Evolutionary conservation across 2,797 vertebrate species (phyloP).

Genomic region (Chromis chromis): DNA sequence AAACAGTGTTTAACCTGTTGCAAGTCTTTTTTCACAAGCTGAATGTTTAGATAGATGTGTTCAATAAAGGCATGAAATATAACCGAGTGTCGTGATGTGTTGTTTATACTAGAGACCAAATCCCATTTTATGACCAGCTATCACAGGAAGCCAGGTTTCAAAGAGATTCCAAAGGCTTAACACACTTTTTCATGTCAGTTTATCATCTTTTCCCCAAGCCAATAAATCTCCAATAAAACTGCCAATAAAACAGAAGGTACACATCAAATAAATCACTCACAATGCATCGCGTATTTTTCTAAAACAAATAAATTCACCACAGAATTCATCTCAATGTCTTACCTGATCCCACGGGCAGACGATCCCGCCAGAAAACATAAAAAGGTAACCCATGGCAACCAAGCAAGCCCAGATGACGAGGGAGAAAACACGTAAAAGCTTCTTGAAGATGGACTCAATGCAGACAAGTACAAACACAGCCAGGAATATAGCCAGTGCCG

Average conservation of each 20-base stretch:
- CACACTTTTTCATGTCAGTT: background rate
- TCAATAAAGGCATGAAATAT: too few relatives aligned
- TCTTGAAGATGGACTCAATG: conserved; percentile 96
- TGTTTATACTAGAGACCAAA: background rate
- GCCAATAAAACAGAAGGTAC: background rate
- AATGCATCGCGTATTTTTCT: background rate
- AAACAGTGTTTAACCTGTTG: too few relatives aligned
- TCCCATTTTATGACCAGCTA: background rate
- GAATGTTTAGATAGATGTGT: background rate
- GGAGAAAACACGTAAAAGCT: conserved; percentile 94
- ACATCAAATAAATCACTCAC: background rate
- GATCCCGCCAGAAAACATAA: conserved; percentile 97
- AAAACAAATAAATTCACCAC: conserved; percentile 4
- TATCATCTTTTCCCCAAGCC: background rate
- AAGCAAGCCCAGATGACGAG: conserved; percentile 96
- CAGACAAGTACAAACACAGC: conserved; percentile 97
- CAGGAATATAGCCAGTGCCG: conserved; percentile 96
- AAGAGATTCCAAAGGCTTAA: background rate
- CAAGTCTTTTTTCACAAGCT: too few relatives aligned
- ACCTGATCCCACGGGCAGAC: conserved; percentile 99
- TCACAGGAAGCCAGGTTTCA: background rate
- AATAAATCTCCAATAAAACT: background rate
- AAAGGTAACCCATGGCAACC: conserved; percentile 97
- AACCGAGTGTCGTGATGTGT: background rate
- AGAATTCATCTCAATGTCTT: conserved; percentile 61